Percentiles rank a stretch among this genome's conserved stretches.
These are phyloP conservation scores for Plectrocnemia conspersa DNA, from an alignment of 1,140 invertebrate genomes.

Conservation along the genomic window DNA sequence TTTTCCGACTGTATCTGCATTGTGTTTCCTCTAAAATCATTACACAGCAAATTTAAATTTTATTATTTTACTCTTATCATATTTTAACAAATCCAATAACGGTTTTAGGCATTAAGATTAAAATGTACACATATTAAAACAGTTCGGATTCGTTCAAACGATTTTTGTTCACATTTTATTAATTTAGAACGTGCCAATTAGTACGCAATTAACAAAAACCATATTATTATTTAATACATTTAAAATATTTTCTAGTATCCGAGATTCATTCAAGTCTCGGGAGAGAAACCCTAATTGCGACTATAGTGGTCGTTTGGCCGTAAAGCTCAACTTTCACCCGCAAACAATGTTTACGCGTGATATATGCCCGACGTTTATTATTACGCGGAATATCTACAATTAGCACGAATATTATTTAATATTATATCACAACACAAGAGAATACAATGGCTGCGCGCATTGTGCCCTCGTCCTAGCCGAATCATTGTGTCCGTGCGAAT, in stretches of 20 bases:
- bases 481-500: slow-evolving; percentile 2
- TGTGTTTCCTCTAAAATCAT: no score
- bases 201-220: not conserved
- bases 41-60: no score
- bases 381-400: not conserved
- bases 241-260: not conserved
- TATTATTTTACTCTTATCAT: no score
- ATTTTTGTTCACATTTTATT: not conserved
- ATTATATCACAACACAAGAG: slow-evolving; percentile 1
- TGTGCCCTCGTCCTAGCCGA: not conserved
- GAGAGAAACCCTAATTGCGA: no score
- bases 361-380: no score
- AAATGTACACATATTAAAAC: no score
- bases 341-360: not conserved
- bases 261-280: no score
- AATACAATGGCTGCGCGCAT: not conserved
- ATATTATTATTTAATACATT: not conserved
- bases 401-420: not conserved
- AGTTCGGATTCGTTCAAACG: not conserved
- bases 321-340: not conserved
- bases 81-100: no score
- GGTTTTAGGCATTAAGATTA: no score
- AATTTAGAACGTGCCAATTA: not conserved
- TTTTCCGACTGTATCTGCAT: no score
- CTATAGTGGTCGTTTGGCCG: no score